Evolutionary conservation across 1,140 invertebrate genomes (phyloP).

Genomic region (Lucilia sericata): DNA sequence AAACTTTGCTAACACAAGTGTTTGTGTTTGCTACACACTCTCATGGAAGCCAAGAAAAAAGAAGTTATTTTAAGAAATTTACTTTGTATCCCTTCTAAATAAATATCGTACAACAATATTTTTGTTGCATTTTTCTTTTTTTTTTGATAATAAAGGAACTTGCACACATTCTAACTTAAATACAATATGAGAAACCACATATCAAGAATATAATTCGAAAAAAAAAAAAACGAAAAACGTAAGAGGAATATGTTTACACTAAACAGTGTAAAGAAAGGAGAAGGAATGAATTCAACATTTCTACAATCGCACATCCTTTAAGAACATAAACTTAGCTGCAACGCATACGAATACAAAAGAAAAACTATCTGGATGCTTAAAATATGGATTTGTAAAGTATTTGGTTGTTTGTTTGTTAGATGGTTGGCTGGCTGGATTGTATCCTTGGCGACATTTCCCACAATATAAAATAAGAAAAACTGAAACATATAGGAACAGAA

Average conservation of each 20-base stretch:
- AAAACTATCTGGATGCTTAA: not conserved
- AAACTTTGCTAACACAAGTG: conserved; percentile 34
- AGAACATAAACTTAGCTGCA: not conserved
- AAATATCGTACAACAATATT: conserved; percentile 15
- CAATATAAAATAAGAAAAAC: not conserved
- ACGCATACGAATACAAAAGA: conserved; percentile 2
- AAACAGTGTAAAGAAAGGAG: not conserved
- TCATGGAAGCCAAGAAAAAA: not conserved
- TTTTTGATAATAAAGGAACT: too few species aligned
- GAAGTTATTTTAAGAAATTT: conserved; percentile 32
- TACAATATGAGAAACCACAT: not conserved
- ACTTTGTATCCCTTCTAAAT: conserved; percentile 7
- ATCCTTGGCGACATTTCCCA: conserved; percentile 15
- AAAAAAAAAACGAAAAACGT: not conserved
- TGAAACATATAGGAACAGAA: not conserved
- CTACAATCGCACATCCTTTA: not conserved
- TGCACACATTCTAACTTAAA: not conserved
- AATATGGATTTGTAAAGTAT: conserved; percentile 9
- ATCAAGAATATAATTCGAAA: not conserved
- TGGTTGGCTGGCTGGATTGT: not conserved
- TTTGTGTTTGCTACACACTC: conserved; percentile 3
- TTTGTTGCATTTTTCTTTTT: not conserved
- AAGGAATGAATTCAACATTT: not conserved
- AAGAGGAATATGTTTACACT: not conserved
- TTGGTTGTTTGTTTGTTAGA: not conserved